These are phyloP conservation scores for Drosophila equinoxialis DNA, from an alignment of 1,140 invertebrate genomes.

Conservation along the genomic window DNA sequence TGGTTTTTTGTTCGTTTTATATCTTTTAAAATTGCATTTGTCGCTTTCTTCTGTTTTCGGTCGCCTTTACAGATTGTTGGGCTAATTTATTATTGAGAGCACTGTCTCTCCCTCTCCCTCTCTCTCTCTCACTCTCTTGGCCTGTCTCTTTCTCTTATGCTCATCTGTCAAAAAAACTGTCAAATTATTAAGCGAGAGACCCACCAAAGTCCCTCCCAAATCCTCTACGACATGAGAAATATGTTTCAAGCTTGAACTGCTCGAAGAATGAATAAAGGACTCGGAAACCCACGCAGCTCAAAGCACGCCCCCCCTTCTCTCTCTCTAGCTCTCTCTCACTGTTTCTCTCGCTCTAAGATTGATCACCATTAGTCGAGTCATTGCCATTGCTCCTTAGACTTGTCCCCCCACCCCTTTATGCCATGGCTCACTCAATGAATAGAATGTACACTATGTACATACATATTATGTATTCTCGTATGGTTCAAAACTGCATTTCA, in stretches of 20 bases:
- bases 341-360: constrained; percentile 46
- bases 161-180: constrained; percentile 74
- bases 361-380: constrained; percentile 57
- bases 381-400: background rate
- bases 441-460: background rate
- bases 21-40: constrained; percentile 52
- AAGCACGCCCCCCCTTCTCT: constrained; percentile 2
- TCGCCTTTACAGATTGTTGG: constrained; percentile 67
- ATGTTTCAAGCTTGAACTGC: constrained; percentile 30
- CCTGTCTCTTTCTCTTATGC: constrained; percentile 16
- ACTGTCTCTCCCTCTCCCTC: constrained; percentile 9
- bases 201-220: background rate
- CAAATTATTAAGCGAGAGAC: constrained; percentile 73
- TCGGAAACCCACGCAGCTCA: constrained; percentile 7
- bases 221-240: constrained; percentile 58
- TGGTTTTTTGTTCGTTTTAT: background rate
- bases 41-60: constrained; percentile 42
- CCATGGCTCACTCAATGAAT: background rate
- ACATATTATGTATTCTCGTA: background rate
- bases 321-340: constrained; percentile 31
- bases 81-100: constrained; percentile 72
- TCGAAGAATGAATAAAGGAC: constrained; percentile 15
- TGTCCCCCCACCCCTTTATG: background rate
- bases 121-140: background rate
- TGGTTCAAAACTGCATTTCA: constrained; percentile 59